A percentile compares a stretch with the other conserved stretches of the same genome.
phyloP scores from a whole-genome alignment of 2,113 vertebrate genomes.

The Phoxinus phoxinus region DNA sequence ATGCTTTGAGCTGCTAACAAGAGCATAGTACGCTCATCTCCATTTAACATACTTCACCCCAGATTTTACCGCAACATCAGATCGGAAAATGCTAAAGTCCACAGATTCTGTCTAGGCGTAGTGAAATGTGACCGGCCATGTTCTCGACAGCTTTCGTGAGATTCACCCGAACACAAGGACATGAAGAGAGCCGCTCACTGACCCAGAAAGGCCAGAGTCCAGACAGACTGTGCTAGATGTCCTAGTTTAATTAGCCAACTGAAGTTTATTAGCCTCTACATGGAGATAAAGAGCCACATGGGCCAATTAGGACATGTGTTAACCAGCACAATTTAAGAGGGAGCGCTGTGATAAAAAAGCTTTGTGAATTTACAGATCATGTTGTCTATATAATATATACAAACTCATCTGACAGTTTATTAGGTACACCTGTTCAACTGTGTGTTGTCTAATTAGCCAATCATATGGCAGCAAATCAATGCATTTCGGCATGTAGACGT shows the following conservation, averaged over 20 bases:
- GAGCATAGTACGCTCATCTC: background rate
- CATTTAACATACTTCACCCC: background rate
- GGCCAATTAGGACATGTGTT: constrained; percentile 54
- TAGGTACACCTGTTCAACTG: too few relatives aligned
- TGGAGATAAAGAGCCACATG: constrained; percentile 51
- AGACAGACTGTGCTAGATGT: constrained; percentile 28
- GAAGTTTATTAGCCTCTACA: constrained; percentile 64
- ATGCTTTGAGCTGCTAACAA: background rate
- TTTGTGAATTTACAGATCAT: background rate
- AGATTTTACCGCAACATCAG: background rate
- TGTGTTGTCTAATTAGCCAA: too few relatives aligned
- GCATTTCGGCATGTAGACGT: too few relatives aligned
- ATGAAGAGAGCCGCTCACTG: constrained; percentile 52
- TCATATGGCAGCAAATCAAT: too few relatives aligned
- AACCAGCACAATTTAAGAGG: constrained; percentile 56
- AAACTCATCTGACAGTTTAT: too few relatives aligned
- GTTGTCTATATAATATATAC: background rate
- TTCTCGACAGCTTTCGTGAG: background rate
- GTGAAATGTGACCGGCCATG: background rate
- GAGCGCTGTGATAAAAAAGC: background rate
- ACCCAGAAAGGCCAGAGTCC: constrained; percentile 65
- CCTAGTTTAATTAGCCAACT: constrained; percentile 69
- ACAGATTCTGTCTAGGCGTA: background rate
- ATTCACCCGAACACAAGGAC: constrained; percentile 1
- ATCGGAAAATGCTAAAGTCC: background rate